Conservation (phyloP, 1,140 invertebrate genomes). For the Magallana gigas region DNA sequence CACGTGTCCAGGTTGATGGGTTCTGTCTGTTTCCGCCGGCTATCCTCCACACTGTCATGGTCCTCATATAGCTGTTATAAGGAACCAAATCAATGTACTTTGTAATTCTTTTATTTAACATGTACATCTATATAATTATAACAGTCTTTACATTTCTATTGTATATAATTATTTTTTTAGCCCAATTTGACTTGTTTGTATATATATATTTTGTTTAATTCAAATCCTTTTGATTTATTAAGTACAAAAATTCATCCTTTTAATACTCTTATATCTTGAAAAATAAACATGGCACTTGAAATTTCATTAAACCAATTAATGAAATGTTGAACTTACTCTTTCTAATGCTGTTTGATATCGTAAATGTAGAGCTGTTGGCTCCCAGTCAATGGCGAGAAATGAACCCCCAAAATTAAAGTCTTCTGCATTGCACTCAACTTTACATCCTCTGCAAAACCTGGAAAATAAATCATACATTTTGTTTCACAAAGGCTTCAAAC, state of each 20-base stretch:
- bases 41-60: slow-evolving; percentile 86
- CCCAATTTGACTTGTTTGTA: too few species aligned
- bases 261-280: too few species aligned
- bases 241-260: too few species aligned
- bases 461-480: slow-evolving; percentile 29
- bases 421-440: slow-evolving; percentile 85
- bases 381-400: slow-evolving; percentile 91
- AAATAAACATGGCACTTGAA: too few species aligned
- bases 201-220: too few species aligned
- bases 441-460: slow-evolving; percentile 90
- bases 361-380: slow-evolving; percentile 92
- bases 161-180: too few species aligned
- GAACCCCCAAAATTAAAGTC: slow-evolving; percentile 79
- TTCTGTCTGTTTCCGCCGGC: slow-evolving; percentile 85
- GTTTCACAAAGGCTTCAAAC: background rate
- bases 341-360: slow-evolving; percentile 91
- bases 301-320: too few species aligned
- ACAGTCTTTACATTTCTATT: too few species aligned
- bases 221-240: too few species aligned
- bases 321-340: slow-evolving; percentile 81
- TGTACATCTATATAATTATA: too few species aligned
- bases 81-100: too few species aligned
- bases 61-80: slow-evolving; percentile 84
- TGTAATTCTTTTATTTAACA: too few species aligned
- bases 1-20: slow-evolving; percentile 89